Evolutionary conservation across 2,113 vertebrate genomes (phyloP), one percentile per base, ranked within the genome.

Genomic region (Emydura subglobosa): DNA sequence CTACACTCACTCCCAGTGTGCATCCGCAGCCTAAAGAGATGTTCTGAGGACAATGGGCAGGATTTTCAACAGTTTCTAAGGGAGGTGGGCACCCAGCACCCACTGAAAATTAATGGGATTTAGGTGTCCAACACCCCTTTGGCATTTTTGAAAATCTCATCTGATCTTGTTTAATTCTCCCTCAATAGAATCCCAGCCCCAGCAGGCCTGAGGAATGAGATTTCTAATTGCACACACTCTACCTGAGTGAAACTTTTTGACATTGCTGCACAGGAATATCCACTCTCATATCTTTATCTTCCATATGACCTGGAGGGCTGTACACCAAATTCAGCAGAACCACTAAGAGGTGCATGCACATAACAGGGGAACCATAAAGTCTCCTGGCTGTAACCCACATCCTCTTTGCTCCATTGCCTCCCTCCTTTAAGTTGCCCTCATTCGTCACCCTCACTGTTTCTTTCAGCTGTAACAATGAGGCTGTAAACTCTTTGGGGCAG

Each of bases 1-100:
- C 22, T 74, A 9, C 17, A 6, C 27, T 83, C 31, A 7, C 74
- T 82, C 42, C 39, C 22, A 44, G 24, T 44, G 14, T 39, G 86
- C 34, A 34, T 0, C 5, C 19, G 34, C 34, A 24, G 21, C 44
- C 10, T 0, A 1, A 53, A 10, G 39, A 29, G 10, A 25, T 47
- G 21, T 27, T 92, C 31, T 51, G 74, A 5, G 1, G 47, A 85
- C 9, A 2, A 31, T 51, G 91, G 16, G 21, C 1, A 42, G 2
- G 4, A 59, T 54, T 82, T 25, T 83, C 39, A 22, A 22, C 34
- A 44, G 72, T 76, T 5, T 10, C 74, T 47, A 78, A 7, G 12
- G 42, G 25, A 44, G 42, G 11, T 27, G 4, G 42, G 12, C 25
- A 47, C 12, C 42, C 39, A 27, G 12, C 24, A 44, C 11, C 24